These are phyloP conservation scores for Brachionichthys hirsutus DNA, from an alignment of 2,113 vertebrate genomes.

Conservation along the genomic window DNA sequence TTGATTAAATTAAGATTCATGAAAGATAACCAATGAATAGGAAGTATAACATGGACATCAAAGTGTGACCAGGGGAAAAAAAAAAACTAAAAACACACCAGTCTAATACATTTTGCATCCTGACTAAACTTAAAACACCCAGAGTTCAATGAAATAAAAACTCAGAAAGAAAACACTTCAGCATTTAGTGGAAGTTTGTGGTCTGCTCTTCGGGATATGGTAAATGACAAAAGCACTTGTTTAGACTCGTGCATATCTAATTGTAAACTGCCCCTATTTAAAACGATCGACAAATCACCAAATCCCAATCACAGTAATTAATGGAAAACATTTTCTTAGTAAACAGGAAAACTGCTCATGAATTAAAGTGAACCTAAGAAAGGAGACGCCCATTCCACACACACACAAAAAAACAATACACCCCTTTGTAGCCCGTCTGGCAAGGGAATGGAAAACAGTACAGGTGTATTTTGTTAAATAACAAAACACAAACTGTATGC, in stretches of 20 bases:
- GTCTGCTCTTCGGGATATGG: conserved; percentile 59
- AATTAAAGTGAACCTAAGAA: conserved; percentile 8
- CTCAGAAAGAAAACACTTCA: conserved; percentile 41
- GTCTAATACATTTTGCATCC: conserved; percentile 6
- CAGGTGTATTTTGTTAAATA: conserved; percentile 16
- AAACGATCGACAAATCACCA: neutral
- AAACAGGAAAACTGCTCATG: neutral
- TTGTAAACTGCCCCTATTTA: conserved; percentile 12
- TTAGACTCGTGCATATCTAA: conserved; percentile 36
- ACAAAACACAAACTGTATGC: conserved; percentile 34
- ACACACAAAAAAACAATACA: conserved; percentile 34
- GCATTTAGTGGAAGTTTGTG: conserved; percentile 44
- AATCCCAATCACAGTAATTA: neutral
- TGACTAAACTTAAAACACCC: conserved; percentile 22
- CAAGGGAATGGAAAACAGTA: conserved; percentile 23
- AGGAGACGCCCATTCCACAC: conserved; percentile 16
- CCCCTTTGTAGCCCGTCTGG: conserved; percentile 20
- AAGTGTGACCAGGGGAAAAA: conserved; percentile 22
- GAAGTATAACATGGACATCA: conserved; percentile 48
- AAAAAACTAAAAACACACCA: conserved; percentile 19
- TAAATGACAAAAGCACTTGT: conserved; percentile 43
- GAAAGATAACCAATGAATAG: conserved; percentile 37
- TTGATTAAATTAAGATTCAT: conserved; percentile 48
- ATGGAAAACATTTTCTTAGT: conserved; percentile 11
- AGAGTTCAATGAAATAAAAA: conserved; percentile 23